Base-by-base conservation (phyloP, 2,113 vertebrate genomes). In the Sakesphorus luctuosus region DNA sequence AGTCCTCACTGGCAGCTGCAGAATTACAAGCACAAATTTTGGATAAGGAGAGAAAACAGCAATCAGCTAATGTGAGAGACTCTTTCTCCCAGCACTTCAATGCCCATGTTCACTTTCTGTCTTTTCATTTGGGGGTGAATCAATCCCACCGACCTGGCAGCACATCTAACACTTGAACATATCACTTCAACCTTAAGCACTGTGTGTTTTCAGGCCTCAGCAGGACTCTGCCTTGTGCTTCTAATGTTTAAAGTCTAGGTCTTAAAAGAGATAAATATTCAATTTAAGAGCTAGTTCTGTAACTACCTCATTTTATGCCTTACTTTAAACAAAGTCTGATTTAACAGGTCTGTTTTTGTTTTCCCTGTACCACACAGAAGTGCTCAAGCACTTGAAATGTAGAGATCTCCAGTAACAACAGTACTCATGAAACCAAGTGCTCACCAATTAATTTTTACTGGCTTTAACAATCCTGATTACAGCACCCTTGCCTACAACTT, bases 31-130 rank as follows among this genome's bases (percentile, higher is more conserved):
- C 24, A 36, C 29, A 74, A 10, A 46, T 50, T 69, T 44, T 69
- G 28, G 35, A n/a, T 56, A 56, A 26, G 55, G 20, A 40, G 36
- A 80, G 43, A 63, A 89, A 80, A 50, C 3, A 75, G 36, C 56
- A 38, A 67, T 29, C 13, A 49, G 23, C 18, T 68, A 23, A 47
- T 13, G 33, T 26, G 38, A 73, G n/a, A 28, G 21, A 29, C 6
- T 46, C 49, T 35, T 79, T 38, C 55, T 80, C 47, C 68, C 79
- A 61, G 79, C 33, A 46, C 61, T 61, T 78, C 26, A 29, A 26
- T 36, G 20, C 24, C 13, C 35, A 74, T 0, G 0, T 24, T 56
- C 47, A n/a, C 14, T 52, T 61, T 9, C 10, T 29, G 8, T 25
- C 16, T 18, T 81, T 77, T 77, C 7, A 31, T 62, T 53, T n/a